Evolutionary conservation across 2,888 invertebrate genomes (phyloP), one percentile per base, ranked within the genome.

Genomic region (Agelastica alni): DNA sequence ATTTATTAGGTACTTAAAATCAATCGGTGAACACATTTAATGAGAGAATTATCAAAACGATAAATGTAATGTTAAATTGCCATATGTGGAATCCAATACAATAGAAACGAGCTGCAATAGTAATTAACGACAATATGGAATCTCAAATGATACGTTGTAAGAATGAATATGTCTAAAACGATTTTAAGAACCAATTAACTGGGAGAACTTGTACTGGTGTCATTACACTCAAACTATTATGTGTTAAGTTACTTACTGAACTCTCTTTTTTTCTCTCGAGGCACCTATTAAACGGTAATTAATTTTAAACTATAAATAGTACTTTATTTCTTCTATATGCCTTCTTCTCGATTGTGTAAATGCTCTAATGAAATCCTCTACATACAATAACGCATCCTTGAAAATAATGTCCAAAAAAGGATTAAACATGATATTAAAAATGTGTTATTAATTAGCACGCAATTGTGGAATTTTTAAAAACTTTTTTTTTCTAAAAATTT

Each of bases 1-100:
- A 18, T 36, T 16, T 9, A 13, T 37, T 10, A 17, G 17, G 2
- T 16, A 18, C 16, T 37, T 37, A 18, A 37, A 37, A 37, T 37
- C 37, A 37, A 37, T 37, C 9, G 18, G 5, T 7, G 32, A 32
- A n/a, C 18, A 18, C n/a, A 16, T 16, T 42, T 28, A 42, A 42
- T 28, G 26, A 30, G 10, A 42, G 16, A 43, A 30, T 43, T 30
- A 43, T 43, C 43, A 39, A 39, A 39, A 43, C 43, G 2, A 43
- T 30, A 16, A 43, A 43, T 5, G 30, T 43, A 43, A 43, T 43
- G 30, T 30, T 14, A 30, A 42, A 30, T 16, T 12, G 12, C 43
- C 30, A 30, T 30, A 17, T 43, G 30, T 43, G 43, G 43, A 17
- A 17, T 5, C 7, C 34, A 6, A 5, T 17, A 30, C 30, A 43